phyloP scores from a whole-genome alignment of 2,113 vertebrate species.

The Syngnathus typhle region DNA sequence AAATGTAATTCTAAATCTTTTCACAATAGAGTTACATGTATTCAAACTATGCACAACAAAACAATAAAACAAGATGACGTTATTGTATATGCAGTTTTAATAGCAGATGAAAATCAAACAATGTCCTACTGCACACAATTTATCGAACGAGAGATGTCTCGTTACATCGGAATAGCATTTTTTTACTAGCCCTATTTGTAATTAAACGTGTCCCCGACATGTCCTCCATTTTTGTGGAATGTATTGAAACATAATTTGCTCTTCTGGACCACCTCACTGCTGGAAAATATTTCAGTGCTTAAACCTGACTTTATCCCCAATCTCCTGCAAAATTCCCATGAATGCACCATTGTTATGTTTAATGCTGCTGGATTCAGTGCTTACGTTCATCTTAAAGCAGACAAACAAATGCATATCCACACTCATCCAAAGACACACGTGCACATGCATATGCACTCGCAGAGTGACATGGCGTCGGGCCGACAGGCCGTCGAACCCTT shows the following conservation, averaged over 20 bases:
- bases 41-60: no score
- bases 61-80: no score
- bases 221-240: neutral
- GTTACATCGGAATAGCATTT: no score
- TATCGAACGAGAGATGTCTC: no score
- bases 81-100: no score
- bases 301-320: neutral
- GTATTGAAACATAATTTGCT: no score
- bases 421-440: neutral
- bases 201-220: neutral
- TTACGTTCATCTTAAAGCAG: neutral
- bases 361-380: neutral
- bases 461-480: conserved; percentile 20
- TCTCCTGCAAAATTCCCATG: neutral
- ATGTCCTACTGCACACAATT: no score
- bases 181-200: neutral
- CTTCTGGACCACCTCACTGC: neutral
- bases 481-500: conserved; percentile 26
- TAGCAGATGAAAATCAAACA: no score
- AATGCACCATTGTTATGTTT: neutral
- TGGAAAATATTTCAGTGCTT: neutral
- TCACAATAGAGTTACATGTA: no score
- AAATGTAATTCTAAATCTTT: no score
- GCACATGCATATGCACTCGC: conserved; percentile 13
- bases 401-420: neutral